Evolutionary conservation across 2,888 invertebrate genomes (phyloP), one percentile per base, ranked within the genome.

Genomic region (Nomada goodeniana): DNA sequence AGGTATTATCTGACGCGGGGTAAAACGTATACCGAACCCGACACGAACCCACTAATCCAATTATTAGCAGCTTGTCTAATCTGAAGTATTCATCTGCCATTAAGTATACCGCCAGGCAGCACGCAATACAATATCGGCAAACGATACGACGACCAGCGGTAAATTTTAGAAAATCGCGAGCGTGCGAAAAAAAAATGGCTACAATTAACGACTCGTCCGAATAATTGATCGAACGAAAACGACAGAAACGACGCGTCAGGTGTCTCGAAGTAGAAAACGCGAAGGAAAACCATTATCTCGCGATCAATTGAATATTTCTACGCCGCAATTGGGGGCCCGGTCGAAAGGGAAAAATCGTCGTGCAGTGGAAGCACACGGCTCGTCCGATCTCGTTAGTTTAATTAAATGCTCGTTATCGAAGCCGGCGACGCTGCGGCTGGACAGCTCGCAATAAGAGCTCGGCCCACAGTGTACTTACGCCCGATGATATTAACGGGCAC

Each of bases 341-440:
- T 47, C 47, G 47, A 47, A 47, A 47, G 47, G 36, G 26, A 47
- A 79, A 80, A 81, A 84, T 80, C 64, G 78, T 87, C 74, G 74
- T 57, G 78, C 59, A 73, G 36, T 61, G 69, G 75, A 76, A 75
- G 18, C 78, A 80, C 80, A 65, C 61, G 71, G 44, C 65, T 79
- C 77, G 79, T 84, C 79, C 71, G 71, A 72, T 80, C 85, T 91
- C 82, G 89, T 90, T 91, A 91, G 90, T 87, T 87, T 89, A 86
- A 91, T 90, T 91, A 89, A 87, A 88, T 83, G 87, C 89, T 89
- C 88, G 87, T 90, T 90, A 91, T 90, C 90, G 86, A 81, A 78
- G 78, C 50, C 71, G 83, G 78, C 86, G 82, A 71, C 74, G 76
- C 64, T 61, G 68, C 80, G 57, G 71, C 63, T 63, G 57, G 76